Base-by-base conservation (phyloP, 2,797 vertebrate genomes). In the Cephalopachus bancanus region DNA sequence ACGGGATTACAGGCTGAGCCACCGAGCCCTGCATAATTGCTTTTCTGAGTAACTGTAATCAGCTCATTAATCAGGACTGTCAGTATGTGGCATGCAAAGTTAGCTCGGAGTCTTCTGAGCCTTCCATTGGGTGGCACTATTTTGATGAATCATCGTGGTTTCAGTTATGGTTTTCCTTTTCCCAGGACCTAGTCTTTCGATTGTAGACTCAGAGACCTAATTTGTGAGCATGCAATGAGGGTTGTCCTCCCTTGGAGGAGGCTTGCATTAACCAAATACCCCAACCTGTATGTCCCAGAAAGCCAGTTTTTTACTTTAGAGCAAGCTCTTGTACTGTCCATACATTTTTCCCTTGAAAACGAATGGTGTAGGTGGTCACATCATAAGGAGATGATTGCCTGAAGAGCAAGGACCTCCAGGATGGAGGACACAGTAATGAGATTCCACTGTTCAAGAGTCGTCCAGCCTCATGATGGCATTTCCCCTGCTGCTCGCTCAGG, bases 341-440 rank as follows among this genome's bases (percentile, higher is more conserved):
- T 12, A 0, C 5, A 0, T 24, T 65, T 4, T 71, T 10, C 20
- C 28, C 49, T 62, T 26, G 0, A 17, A 55, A 62, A 30, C 22
- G 81, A 0, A 33, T 17, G 1, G 4, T 22, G 1, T 0, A 4
- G 14, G 28, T 19, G 37, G n/a, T 37, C 65, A 17, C 8, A 3
- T 51, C 14, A 0, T 65, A 44, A 37, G 22, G 37, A 44, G n/a
- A 9, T 3, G 5, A 5, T 51, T 11, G 28, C 28, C 22, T 26
- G 49, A 64, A 3, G 33, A 24, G n/a, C 37, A 5, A 12, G 55
- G 75, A 85, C 7, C 49, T 59, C 28, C 8, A 0, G 19, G 15
- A 17, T 5, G n/a, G 60, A 57, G 71, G 30, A 5, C 26, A 1
- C 28, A 7, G 37, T 20, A 11, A 15, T 0, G 11, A 53, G 80